A percentile compares a stretch with the other conserved stretches of the same genome.
Conservation (phyloP, 2,113 vertebrate species). For the Saiga tatarica region DNA sequence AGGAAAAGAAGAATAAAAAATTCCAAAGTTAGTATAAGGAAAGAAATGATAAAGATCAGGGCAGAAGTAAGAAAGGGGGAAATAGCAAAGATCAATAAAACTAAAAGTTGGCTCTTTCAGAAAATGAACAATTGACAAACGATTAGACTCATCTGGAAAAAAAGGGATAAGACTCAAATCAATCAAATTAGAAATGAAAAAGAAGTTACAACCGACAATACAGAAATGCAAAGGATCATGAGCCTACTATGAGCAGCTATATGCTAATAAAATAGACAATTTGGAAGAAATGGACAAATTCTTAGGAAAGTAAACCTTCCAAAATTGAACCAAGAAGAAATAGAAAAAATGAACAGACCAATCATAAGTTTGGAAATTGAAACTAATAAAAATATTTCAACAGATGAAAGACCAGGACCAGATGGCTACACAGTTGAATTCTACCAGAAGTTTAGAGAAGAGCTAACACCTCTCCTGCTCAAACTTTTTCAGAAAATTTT, state of each 20-base stretch:
- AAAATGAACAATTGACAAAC: not conserved
- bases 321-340: not conserved
- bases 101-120: not conserved
- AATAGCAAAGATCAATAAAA: not conserved
- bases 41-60: not conserved
- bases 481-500: not conserved
- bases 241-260: not conserved
- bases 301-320: not conserved
- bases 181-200: not conserved
- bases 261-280: not conserved
- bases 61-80: not conserved
- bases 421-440: not conserved
- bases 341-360: not conserved
- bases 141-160: not conserved
- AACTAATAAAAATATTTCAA: not conserved
- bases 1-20: not conserved
- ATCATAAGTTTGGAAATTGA: not conserved
- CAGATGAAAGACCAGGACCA: not conserved
- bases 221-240: not conserved
- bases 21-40: not conserved
- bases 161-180: not conserved
- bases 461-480: not conserved
- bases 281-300: not conserved
- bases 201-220: not conserved
- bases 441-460: not conserved